Percentiles rank a stretch among this genome's conserved stretches.
phyloP scores from a whole-genome alignment of 2,797 vertebrate genomes.

The Periparus ater region DNA sequence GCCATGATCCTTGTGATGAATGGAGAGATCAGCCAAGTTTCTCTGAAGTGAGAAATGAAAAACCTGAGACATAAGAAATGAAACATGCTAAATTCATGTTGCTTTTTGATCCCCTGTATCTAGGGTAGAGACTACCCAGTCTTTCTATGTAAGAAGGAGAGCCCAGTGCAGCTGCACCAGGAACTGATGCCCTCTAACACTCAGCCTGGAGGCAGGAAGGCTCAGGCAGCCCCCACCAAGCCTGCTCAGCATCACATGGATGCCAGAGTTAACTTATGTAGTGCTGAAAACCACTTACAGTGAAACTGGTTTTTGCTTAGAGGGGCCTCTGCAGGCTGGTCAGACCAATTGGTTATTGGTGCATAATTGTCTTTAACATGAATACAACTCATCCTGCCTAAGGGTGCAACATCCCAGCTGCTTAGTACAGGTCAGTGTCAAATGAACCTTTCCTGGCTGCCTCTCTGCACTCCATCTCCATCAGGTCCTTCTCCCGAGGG shows the following conservation, averaged over 20 bases:
- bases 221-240: neutral
- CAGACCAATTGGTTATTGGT: neutral
- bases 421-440: neutral
- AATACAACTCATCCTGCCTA: neutral
- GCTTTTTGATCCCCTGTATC: neutral
- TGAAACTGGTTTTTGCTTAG: neutral
- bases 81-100: rapidly evolving
- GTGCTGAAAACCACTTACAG: neutral
- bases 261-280: neutral
- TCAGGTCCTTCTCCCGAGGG: neutral
- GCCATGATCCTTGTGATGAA: neutral
- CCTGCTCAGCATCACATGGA: rapidly evolving
- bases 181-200: neutral
- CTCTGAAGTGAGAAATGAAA: neutral
- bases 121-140: neutral
- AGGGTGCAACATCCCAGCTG: neutral
- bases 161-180: neutral
- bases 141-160: neutral
- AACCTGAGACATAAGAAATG: neutral
- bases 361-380: neutral
- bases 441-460: neutral
- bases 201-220: neutral
- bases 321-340: no score
- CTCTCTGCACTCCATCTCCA: neutral
- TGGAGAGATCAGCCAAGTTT: neutral